Evolutionary conservation across 1,140 invertebrate species (phyloP).

Genomic region (Drosophila micromelanica): DNA sequence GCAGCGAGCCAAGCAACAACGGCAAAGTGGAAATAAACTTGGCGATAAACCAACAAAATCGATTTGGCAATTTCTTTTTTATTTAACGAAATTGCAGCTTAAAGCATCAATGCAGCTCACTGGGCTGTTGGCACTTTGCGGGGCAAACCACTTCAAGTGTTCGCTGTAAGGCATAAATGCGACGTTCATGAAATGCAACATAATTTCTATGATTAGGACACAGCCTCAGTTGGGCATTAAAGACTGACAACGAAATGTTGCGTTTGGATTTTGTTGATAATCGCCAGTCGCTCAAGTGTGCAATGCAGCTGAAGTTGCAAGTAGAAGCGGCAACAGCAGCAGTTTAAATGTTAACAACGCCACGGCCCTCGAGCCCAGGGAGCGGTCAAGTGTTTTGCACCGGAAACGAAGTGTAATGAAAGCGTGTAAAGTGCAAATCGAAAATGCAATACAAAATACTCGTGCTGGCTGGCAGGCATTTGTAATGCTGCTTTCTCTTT

Average conservation of each 20-base stretch:
- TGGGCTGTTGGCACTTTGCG: slow-evolving; percentile 47
- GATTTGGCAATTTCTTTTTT: slow-evolving; percentile 67
- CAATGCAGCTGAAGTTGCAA: slow-evolving; percentile 53
- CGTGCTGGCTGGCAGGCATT: slow-evolving; percentile 32
- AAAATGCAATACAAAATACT: slow-evolving; percentile 77
- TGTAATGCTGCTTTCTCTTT: slow-evolving; percentile 25
- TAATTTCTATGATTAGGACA: slow-evolving; percentile 69
- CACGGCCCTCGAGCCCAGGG: slow-evolving; percentile 21
- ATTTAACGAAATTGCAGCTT: slow-evolving; percentile 84
- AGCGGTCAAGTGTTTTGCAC: slow-evolving; percentile 48
- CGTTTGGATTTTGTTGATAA: slow-evolving; percentile 59
- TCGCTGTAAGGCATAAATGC: slow-evolving; percentile 24
- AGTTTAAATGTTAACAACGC: slow-evolving; percentile 72
- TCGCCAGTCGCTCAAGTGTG: slow-evolving; percentile 65
- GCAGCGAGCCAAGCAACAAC: slow-evolving; percentile 60
- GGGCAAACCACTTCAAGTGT: slow-evolving; percentile 36
- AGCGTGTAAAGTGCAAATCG: slow-evolving; percentile 82
- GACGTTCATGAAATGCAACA: slow-evolving; percentile 53
- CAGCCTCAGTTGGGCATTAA: slow-evolving; percentile 35
- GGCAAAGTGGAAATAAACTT: slow-evolving; percentile 78
- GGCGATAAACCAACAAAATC: slow-evolving; percentile 83
- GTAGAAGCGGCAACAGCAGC: slow-evolving; percentile 34
- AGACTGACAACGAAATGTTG: slow-evolving; percentile 34
- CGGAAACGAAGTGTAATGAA: slow-evolving; percentile 82
- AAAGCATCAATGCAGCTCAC: slow-evolving; percentile 77